A percentile compares a stretch with the other conserved stretches of the same genome.
Evolutionary conservation across 1,140 invertebrate genomes (phyloP).

Genomic region (Polypedilum pembai): DNA sequence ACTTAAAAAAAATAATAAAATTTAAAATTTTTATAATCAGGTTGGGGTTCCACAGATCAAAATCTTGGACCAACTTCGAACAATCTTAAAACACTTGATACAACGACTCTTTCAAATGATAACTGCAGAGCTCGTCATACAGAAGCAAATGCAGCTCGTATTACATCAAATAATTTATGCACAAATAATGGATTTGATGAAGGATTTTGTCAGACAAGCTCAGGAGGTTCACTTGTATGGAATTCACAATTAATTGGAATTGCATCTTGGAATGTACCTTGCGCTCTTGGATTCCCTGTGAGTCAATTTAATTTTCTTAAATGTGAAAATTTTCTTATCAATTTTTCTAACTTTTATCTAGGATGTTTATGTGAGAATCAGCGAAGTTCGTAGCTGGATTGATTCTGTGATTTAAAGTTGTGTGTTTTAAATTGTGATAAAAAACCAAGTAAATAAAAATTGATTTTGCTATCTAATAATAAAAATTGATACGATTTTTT

Average conservation of each 20-base stretch:
- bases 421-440: too few relatives aligned
- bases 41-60: neutral
- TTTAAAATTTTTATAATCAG: too few relatives aligned
- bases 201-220: neutral
- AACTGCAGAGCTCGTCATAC: neutral
- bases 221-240: neutral
- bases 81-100: neutral
- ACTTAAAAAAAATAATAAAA: too few relatives aligned
- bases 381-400: neutral
- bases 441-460: too few relatives aligned
- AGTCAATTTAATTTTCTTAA: neutral
- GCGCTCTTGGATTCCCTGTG: slow-evolving; percentile 1
- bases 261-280: neutral
- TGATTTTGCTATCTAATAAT: too few relatives aligned
- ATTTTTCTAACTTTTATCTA: neutral
- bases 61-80: neutral
- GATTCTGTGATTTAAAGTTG: neutral
- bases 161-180: neutral
- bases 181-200: neutral
- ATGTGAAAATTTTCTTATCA: neutral
- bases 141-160: neutral
- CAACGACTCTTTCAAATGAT: neutral
- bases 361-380: slow-evolving; percentile 6
- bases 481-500: too few relatives aligned
- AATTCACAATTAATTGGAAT: neutral